Evolutionary conservation across 2,113 vertebrate species (phyloP).

Genomic region (Spheniscus mendiculus): DNA sequence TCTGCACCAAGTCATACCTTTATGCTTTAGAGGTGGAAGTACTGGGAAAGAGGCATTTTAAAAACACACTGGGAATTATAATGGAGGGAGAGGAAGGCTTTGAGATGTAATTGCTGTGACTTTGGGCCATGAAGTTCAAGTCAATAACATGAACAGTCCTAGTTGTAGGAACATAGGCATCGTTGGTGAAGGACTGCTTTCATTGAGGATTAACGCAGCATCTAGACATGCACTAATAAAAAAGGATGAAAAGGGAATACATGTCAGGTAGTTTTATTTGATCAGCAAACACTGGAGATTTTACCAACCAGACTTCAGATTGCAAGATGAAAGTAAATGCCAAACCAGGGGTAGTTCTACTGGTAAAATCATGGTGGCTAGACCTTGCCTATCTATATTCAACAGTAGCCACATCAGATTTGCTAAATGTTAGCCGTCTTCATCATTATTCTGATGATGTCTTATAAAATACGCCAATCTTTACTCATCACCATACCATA

Average conservation of each 20-base stretch:
- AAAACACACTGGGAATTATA: neutral
- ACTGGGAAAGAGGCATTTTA: neutral
- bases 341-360: neutral
- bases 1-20: neutral
- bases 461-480: neutral
- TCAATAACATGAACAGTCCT: neutral
- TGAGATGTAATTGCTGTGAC: neutral
- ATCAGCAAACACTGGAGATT: neutral
- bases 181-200: neutral
- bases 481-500: neutral
- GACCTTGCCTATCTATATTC: neutral
- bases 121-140: neutral
- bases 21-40: neutral
- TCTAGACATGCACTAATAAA: neutral
- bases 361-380: neutral
- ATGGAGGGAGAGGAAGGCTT: neutral
- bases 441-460: neutral
- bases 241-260: neutral
- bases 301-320: neutral
- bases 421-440: neutral
- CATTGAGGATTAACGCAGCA: neutral
- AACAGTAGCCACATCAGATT: neutral
- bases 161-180: neutral
- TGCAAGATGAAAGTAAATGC: neutral
- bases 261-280: neutral